Evolutionary conservation across 2,113 vertebrate genomes (phyloP), one percentile per base, ranked within the genome.

Genomic region (Daboia siamensis): DNA sequence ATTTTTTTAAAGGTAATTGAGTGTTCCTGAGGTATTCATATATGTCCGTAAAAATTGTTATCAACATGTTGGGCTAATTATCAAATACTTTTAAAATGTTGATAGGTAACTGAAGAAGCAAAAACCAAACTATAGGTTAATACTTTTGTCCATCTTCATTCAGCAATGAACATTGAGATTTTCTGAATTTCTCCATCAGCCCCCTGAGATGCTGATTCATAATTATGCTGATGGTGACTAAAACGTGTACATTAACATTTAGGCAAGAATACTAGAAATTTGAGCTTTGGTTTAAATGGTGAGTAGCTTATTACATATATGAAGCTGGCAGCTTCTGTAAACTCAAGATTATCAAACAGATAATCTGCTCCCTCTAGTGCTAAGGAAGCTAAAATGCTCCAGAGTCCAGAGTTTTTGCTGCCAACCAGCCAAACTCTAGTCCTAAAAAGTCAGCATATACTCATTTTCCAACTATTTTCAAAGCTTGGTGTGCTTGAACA

Each of bases 351-450:
- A 57, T 4, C 26, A 46, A 46, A 59, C 2, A 4, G 11, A 87
- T 91, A 61, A 39, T 64, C 46, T 91, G 90, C 90, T 91, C 90
- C 84, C 54, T 86, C 80, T 86, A 87, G 17, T 87, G 46, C 56
- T 64, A 87, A 86, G 87, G 5, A 48, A 33, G 56, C 29, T 56
- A 33, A 51, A 87, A 48, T 87, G 44, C 29, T 91, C 39, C 39
- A 64, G n/a, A 57, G 26, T 9, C 39, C 39, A 64, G n/a, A 57
- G 26, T 9, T 51, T 91, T 86, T 86, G 39, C 12, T 80, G 51
- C 56, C 26, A 64, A 4, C 13, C 46, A 56, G 74, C 11, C 44
- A 57, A 33, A 15, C 11, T 61, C 39, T 87, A 51, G 84, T 20
- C 24, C 26, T 24, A 86, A 56, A 59, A n/a, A 23, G 51, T 48